Evolutionary conservation across 2,113 vertebrate genomes (phyloP).

Genomic region (Anthoscopus minutus): DNA sequence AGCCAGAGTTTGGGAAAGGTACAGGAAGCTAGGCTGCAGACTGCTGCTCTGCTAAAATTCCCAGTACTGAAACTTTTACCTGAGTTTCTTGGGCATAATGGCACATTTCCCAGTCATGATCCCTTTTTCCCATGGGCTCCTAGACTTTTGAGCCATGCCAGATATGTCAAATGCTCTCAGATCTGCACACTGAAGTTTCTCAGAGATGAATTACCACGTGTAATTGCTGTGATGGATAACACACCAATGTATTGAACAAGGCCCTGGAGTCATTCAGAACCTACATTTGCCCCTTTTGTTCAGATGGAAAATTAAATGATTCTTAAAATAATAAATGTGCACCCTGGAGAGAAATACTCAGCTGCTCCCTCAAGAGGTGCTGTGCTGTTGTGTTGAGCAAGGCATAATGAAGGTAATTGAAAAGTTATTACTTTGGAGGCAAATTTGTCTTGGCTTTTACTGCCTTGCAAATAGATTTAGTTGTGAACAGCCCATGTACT

Average conservation of each 20-base stretch:
- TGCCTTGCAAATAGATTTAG: background rate
- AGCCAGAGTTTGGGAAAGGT: background rate
- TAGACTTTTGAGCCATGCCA: background rate
- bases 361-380: slow-evolving; percentile 48
- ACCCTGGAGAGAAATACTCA: slow-evolving; percentile 59
- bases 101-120: background rate
- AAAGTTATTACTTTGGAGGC: slow-evolving; percentile 58
- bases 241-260: background rate
- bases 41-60: background rate
- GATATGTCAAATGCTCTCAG: background rate
- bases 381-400: slow-evolving; percentile 41
- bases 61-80: background rate
- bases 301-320: slow-evolving; percentile 63
- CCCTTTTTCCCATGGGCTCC: background rate
- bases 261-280: slow-evolving; percentile 51
- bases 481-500: background rate
- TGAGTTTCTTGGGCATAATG: background rate
- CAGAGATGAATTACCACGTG: slow-evolving; percentile 10
- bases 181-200: background rate
- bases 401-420: slow-evolving; percentile 57
- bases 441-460: slow-evolving; percentile 43
- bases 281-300: slow-evolving; percentile 39
- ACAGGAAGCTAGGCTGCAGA: background rate
- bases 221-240: slow-evolving; percentile 48
- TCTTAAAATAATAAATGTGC: slow-evolving; percentile 65